Conservation (phyloP, 2,113 vertebrate species). For the Eonycteris spelaea region DNA sequence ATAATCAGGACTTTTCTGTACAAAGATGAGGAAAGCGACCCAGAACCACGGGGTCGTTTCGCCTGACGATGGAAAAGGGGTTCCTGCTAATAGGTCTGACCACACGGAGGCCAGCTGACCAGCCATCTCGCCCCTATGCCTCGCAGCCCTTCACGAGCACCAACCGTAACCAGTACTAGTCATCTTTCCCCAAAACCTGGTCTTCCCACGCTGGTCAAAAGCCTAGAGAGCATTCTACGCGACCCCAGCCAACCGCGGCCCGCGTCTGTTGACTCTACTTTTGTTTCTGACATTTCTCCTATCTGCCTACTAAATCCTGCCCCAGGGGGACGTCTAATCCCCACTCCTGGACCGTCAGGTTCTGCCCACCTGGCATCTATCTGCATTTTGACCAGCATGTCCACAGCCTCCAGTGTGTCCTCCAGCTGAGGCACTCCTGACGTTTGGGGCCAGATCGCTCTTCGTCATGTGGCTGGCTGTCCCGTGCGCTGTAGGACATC, state of each 20-base stretch:
- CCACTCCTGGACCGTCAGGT: neutral
- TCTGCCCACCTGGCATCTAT: neutral
- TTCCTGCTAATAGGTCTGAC: neutral
- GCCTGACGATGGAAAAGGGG: neutral
- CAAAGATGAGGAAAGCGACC: neutral
- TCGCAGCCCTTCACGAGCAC: fast-evolving
- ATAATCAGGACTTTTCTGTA: neutral
- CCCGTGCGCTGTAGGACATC: fast-evolving
- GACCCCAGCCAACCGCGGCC: neutral
- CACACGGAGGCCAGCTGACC: neutral
- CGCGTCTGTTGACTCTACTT: neutral
- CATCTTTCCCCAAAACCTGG: neutral
- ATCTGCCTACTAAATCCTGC: neutral
- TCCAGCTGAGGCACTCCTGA: fast-evolving
- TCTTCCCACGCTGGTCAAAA: neutral
- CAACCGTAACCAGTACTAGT: fast-evolving
- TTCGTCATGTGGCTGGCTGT: neutral
- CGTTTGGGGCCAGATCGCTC: neutral
- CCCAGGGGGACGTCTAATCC: fast-evolving
- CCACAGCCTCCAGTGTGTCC: neutral
- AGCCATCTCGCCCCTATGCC: fast-evolving
- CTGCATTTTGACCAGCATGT: fast-evolving
- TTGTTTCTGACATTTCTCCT: neutral
- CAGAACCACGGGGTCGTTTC: neutral
- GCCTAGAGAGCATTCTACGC: neutral